phyloP scores from a whole-genome alignment of 30 jellyfish, hydroid and myxozoan genomes.

The Pelagia noctiluca region DNA sequence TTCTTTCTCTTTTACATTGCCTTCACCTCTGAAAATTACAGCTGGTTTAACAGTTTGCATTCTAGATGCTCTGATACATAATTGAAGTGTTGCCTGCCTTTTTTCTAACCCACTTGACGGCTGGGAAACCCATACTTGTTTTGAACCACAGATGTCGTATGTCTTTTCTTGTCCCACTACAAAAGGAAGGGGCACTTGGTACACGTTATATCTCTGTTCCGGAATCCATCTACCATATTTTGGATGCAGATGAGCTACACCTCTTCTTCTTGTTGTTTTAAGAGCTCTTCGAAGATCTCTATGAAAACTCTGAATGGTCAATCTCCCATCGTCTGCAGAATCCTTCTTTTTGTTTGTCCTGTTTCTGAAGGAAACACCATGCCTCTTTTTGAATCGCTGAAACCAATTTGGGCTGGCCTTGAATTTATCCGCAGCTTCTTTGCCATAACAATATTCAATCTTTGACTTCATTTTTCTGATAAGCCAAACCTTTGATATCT shows the following conservation, averaged over 20 bases:
- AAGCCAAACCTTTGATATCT: background rate
- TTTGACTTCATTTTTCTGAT: background rate
- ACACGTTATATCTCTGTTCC: background rate
- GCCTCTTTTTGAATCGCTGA: background rate
- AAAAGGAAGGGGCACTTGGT: background rate
- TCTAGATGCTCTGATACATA: background rate
- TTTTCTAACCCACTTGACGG: background rate
- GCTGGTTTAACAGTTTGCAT: background rate
- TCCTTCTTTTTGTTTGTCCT: background rate
- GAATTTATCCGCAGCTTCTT: background rate
- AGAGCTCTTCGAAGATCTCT: background rate
- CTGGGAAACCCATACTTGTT: no score
- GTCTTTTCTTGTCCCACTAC: background rate
- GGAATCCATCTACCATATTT: background rate
- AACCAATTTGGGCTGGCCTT: background rate
- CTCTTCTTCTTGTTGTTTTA: background rate
- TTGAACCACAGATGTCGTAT: background rate
- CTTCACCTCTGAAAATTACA: background rate
- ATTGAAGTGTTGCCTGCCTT: background rate
- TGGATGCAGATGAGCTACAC: background rate
- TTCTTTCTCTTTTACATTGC: background rate
- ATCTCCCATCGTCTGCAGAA: background rate
- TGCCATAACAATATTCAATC: background rate
- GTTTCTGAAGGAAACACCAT: background rate
- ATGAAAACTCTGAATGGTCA: background rate